phyloP scores from a whole-genome alignment of 2,113 vertebrate species.

The Podarcis cretensis region DNA sequence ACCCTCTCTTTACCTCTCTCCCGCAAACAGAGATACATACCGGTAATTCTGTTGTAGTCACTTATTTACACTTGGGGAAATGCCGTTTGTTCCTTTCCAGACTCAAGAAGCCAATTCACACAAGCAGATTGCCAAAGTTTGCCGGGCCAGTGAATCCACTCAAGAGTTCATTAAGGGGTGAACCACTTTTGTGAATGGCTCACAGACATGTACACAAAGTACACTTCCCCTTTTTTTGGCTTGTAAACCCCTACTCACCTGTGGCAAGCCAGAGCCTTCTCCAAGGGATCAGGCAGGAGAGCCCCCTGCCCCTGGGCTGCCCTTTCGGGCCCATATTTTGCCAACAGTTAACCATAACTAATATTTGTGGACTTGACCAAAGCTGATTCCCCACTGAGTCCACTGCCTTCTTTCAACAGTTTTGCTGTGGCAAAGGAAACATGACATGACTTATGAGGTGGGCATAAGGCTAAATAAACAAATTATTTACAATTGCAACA shows the following conservation, averaged over 20 bases:
- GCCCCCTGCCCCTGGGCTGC: no score
- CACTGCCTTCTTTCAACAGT: no score
- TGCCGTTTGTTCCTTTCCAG: background rate
- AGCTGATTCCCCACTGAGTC: background rate
- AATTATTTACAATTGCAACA: background rate
- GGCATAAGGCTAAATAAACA: background rate
- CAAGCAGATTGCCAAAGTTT: background rate
- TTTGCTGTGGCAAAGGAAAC: background rate
- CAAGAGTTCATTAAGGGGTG: background rate
- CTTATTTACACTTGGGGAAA: background rate
- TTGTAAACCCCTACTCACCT: background rate
- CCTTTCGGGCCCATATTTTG: background rate
- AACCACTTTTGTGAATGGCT: background rate
- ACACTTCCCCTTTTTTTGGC: background rate
- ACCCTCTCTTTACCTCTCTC: background rate
- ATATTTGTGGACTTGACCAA: background rate
- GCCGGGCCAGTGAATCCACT: background rate
- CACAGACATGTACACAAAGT: no score
- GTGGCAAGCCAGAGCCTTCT: background rate
- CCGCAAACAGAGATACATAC: background rate
- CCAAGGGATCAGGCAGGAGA: background rate
- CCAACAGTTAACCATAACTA: background rate
- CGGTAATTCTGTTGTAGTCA: background rate
- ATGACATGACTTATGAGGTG: background rate
- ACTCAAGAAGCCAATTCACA: background rate